These are phyloP conservation scores for Podocnemis expansa DNA, from an alignment of 2,113 vertebrate species.

Conservation along the genomic window DNA sequence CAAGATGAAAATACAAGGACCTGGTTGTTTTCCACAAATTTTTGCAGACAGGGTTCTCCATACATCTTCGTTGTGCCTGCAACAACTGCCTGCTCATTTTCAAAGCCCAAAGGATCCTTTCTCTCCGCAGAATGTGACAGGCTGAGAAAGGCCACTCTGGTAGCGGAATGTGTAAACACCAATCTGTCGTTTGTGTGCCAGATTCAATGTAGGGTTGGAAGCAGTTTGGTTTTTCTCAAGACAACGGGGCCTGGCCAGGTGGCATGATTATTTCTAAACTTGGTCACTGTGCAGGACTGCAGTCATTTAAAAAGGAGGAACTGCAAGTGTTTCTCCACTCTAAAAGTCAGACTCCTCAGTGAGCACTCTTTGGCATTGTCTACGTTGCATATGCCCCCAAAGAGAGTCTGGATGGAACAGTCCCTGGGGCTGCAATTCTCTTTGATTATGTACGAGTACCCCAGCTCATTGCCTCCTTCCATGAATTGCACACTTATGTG, in stretches of 20 bases:
- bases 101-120: background rate
- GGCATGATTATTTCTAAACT: background rate
- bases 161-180: background rate
- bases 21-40: background rate
- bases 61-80: background rate
- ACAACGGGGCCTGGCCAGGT: background rate
- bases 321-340: background rate
- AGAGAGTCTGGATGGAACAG: background rate
- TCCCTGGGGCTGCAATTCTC: background rate
- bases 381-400: background rate
- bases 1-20: background rate
- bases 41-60: background rate
- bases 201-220: background rate
- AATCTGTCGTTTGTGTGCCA: background rate
- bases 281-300: background rate
- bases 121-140: background rate
- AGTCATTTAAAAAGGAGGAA: background rate
- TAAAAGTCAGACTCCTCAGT: background rate
- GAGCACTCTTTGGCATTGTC: background rate
- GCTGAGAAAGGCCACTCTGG: background rate
- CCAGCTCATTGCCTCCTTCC: background rate
- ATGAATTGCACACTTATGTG: background rate
- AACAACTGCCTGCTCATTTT: background rate
- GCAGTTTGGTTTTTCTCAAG: slow-evolving; percentile 7
- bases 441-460: background rate